Percentiles rank a stretch among this genome's conserved stretches.
phyloP scores from a whole-genome alignment of 30 jellyfish, hydroid and myxozoan species.

The Sanderia malayensis region DNA sequence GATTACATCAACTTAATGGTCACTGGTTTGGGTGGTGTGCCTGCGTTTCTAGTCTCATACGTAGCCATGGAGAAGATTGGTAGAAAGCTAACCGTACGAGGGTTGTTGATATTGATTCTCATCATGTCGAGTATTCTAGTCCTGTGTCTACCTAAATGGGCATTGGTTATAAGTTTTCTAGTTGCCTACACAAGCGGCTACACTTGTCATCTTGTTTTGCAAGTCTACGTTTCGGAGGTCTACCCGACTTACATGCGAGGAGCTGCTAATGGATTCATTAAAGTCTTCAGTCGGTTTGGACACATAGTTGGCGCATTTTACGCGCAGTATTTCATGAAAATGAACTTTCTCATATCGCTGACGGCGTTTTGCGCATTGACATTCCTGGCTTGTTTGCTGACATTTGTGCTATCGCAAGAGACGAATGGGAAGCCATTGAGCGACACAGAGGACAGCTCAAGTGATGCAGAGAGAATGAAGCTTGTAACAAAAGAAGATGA shows the following conservation, averaged over 20 bases:
- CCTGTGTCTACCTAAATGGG: conserved; percentile 62
- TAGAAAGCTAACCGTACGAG: conserved; percentile 53
- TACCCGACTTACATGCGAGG: conserved; percentile 63
- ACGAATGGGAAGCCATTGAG: conserved; percentile 52
- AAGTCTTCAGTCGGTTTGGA: conserved; percentile 55
- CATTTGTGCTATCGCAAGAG: conserved; percentile 46
- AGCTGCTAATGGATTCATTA: conserved; percentile 55
- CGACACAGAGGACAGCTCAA: conserved; percentile 51
- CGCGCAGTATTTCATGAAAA: conserved; percentile 65
- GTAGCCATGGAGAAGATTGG: conserved; percentile 66
- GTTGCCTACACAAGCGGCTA: conserved; percentile 71
- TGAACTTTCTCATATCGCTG: conserved; percentile 44
- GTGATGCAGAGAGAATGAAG: conserved; percentile 23
- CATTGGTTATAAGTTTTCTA: conserved; percentile 40
- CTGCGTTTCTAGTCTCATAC: conserved; percentile 55
- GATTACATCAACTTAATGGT: conserved; percentile 52
- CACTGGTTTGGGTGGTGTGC: conserved; percentile 62
- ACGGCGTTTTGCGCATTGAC: conserved; percentile 47
- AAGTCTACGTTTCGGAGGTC: conserved; percentile 58
- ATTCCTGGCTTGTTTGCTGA: conserved; percentile 43
- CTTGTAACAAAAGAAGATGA: conserved; percentile 31
- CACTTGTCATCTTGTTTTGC: conserved; percentile 57
- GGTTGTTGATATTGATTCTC: conserved; percentile 31
- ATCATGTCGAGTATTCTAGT: conserved; percentile 57
- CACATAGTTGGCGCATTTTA: conserved; percentile 65